Evolutionary conservation across 2,113 vertebrate genomes (phyloP).

Genomic region (western clawed frog (Xenopus tropicalis)): UCB_Xtro_10.0 CM004450.2:88330501-88331000

Average conservation of each 20-base stretch:
- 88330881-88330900: slow-evolving; percentile 67
- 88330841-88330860: slow-evolving; percentile 60
- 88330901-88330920: slow-evolving; percentile 61
- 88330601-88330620: slow-evolving; percentile 58
- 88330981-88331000: slow-evolving; percentile 57
- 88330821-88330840: slow-evolving; percentile 64
- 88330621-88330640: slow-evolving; percentile 69
- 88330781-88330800: slow-evolving; percentile 66
- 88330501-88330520: too few relatives aligned
- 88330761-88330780: slow-evolving; percentile 64
- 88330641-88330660: slow-evolving; percentile 67
- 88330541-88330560: slow-evolving; percentile 68
- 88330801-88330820: slow-evolving; percentile 54
- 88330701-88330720: slow-evolving; percentile 60
- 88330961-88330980: slow-evolving; percentile 72
- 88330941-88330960: slow-evolving; percentile 66
- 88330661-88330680: slow-evolving; percentile 52
- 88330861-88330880: slow-evolving; percentile 46
- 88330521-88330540: too few relatives aligned
- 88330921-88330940: slow-evolving; percentile 63
- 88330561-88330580: slow-evolving; percentile 71
- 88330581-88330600: slow-evolving; percentile 58
- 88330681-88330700: slow-evolving; percentile 64
- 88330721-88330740: slow-evolving; percentile 64
- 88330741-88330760: slow-evolving; percentile 55